phyloP scores from a whole-genome alignment of 2,797 vertebrate species.

The Acomys russatus region DNA sequence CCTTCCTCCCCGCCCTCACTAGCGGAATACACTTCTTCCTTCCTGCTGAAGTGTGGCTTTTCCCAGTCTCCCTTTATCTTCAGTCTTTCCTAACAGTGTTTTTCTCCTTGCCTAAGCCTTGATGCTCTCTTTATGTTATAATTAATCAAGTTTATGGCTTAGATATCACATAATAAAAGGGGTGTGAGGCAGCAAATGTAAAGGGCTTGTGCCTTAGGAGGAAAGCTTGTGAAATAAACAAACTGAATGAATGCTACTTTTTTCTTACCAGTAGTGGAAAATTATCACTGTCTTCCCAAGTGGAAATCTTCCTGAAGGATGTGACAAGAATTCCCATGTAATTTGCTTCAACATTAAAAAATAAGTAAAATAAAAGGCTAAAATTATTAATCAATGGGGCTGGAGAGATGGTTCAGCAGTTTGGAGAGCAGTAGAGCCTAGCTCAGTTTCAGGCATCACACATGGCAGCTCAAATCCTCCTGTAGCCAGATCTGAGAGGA shows the following conservation, averaged over 20 bases:
- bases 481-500: neutral
- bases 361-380: neutral
- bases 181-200: neutral
- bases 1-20: neutral
- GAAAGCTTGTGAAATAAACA: constrained; percentile 4
- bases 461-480: neutral
- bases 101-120: neutral
- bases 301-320: constrained; percentile 42
- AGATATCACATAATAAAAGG: neutral
- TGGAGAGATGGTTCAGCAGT: neutral
- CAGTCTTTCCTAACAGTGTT: neutral
- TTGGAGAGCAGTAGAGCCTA: neutral
- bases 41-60: neutral
- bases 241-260: constrained; percentile 35
- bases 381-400: neutral
- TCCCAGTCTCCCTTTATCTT: neutral
- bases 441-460: neutral
- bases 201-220: neutral
- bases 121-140: neutral
- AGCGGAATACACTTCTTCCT: neutral
- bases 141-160: constrained; percentile 13
- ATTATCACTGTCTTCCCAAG: constrained; percentile 11
- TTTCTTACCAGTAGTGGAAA: constrained; percentile 58
- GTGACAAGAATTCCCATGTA: neutral
- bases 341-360: constrained; percentile 43